Conservation (phyloP, 2,888 invertebrate genomes). For the Orthosia cruda region DNA sequence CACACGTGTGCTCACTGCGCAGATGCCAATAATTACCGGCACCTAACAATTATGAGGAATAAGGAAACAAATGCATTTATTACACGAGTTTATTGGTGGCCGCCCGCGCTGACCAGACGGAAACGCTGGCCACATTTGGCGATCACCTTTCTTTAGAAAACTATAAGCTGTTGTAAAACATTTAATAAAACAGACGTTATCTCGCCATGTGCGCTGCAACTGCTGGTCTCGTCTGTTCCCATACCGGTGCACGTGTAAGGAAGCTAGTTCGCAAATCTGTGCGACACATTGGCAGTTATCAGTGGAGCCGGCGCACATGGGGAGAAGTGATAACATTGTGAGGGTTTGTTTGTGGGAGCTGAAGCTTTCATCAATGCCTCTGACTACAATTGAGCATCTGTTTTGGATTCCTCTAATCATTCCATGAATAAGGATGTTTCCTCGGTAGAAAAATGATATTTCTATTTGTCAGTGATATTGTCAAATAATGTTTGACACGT, state of each 20-base stretch:
- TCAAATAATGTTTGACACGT: too few relatives aligned
- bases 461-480: too few relatives aligned
- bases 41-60: constrained; percentile 70
- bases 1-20: constrained; percentile 55
- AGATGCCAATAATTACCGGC: constrained; percentile 64
- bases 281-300: constrained; percentile 85
- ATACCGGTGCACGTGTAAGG: constrained; percentile 87
- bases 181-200: constrained; percentile 87
- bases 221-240: constrained; percentile 74
- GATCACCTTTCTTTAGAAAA: constrained; percentile 89
- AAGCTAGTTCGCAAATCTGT: constrained; percentile 88
- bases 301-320: constrained; percentile 71
- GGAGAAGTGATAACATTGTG: constrained; percentile 69
- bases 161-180: constrained; percentile 87
- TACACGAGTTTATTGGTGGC: constrained; percentile 59
- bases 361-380: not conserved
- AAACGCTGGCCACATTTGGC: constrained; percentile 82
- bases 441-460: too few relatives aligned
- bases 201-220: constrained; percentile 84
- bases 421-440: not conserved
- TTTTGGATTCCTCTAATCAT: not conserved
- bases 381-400: not conserved
- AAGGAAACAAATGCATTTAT: constrained; percentile 76
- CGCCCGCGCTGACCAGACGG: constrained; percentile 74
- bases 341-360: constrained; percentile 25